Percentiles rank a stretch among this genome's conserved stretches.
phyloP scores from a whole-genome alignment of 2,113 vertebrate species.

The Bucco capensis region DNA sequence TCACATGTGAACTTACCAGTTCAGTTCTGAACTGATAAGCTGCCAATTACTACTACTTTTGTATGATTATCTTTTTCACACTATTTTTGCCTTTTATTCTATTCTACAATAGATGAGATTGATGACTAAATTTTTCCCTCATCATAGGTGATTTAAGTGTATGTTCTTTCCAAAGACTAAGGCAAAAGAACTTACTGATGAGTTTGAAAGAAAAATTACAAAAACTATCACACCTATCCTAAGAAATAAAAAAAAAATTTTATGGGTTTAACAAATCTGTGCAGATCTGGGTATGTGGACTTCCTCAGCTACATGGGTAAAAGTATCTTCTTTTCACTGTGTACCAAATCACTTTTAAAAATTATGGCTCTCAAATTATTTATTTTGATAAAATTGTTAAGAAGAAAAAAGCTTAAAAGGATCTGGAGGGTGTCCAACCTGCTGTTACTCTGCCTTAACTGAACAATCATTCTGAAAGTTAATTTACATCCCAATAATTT shows the following conservation, averaged over 20 bases:
- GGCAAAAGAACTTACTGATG: background rate
- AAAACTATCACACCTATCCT: background rate
- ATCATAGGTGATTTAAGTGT: background rate
- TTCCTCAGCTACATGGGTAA: background rate
- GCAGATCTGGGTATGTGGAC: fast-evolving
- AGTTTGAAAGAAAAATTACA: background rate
- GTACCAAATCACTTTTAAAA: background rate
- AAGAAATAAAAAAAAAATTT: background rate
- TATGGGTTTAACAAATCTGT: background rate
- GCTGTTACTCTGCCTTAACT: background rate
- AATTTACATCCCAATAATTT: background rate
- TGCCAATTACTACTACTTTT: background rate
- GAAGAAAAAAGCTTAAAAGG: background rate
- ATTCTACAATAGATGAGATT: background rate
- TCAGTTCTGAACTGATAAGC: background rate
- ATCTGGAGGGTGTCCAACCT: background rate
- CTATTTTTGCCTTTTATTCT: background rate
- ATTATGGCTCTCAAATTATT: background rate
- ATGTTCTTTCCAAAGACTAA: background rate
- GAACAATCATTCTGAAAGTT: background rate
- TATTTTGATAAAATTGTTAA: background rate
- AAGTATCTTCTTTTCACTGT: background rate
- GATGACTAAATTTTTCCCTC: background rate
- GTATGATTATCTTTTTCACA: background rate
- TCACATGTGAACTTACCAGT: background rate